These are phyloP conservation scores for Columbina picui DNA, from an alignment of 2,113 vertebrate species.

Conservation along the genomic window DNA sequence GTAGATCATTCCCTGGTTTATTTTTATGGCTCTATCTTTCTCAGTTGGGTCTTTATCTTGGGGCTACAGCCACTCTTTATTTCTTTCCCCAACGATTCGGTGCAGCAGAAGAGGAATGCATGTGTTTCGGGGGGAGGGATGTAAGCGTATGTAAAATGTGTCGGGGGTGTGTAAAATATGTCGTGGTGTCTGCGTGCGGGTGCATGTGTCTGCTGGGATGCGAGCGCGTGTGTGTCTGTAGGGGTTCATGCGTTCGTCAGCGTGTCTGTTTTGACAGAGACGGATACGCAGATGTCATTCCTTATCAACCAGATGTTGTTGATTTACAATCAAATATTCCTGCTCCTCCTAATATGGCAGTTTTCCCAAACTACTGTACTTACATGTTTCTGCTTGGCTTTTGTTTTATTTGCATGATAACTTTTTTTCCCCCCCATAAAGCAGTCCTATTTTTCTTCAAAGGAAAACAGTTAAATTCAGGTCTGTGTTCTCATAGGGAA, in stretches of 20 bases:
- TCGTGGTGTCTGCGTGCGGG: neutral
- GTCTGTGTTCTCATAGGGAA: constrained; percentile 36
- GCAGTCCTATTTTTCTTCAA: neutral
- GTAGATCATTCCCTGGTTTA: constrained; percentile 15
- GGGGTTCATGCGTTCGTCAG: neutral
- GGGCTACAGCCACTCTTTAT: neutral
- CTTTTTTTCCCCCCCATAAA: neutral
- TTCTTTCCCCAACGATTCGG: rapidly evolving
- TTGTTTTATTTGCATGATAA: neutral
- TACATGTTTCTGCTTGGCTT: constrained; percentile 27
- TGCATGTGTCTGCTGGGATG: neutral
- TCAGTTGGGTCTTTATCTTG: neutral
- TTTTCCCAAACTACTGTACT: constrained; percentile 62
- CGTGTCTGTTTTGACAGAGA: neutral
- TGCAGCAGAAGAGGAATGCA: neutral
- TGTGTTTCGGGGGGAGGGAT: neutral
- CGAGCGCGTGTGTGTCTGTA: neutral
- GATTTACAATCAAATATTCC: constrained; percentile 60
- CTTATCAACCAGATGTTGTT: constrained; percentile 64
- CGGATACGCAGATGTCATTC: constrained; percentile 21
- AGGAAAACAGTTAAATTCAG: constrained; percentile 1
- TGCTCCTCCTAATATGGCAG: constrained; percentile 58
- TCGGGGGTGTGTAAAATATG: neutral
- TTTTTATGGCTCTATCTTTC: constrained; percentile 2
- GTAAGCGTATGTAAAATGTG: neutral